phyloP scores from a whole-genome alignment of 2,797 vertebrate species.

The Tragelaphus eurycerus region DNA sequence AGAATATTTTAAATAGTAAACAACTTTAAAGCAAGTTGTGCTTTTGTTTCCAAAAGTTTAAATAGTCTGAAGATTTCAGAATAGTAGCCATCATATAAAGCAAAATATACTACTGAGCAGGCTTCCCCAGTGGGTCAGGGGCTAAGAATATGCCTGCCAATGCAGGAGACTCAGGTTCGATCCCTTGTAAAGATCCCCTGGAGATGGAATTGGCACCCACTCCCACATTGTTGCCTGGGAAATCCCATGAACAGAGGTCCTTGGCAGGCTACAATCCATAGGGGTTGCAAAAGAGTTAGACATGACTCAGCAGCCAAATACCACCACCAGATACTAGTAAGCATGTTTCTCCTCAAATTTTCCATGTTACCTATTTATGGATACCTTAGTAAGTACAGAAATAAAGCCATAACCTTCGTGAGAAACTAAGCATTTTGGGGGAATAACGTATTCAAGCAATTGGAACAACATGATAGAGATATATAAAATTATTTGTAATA shows the following conservation, averaged over 20 bases:
- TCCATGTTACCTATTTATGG: background rate
- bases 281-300: background rate
- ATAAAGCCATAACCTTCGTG: background rate
- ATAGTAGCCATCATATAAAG: background rate
- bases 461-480: background rate
- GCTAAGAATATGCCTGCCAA: background rate
- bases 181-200: background rate
- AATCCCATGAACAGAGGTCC: background rate
- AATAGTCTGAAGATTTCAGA: constrained; percentile 8
- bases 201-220: background rate
- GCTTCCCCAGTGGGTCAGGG: background rate
- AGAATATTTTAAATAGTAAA: background rate
- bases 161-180: background rate
- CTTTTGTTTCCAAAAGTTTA: constrained; percentile 7
- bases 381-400: background rate
- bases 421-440: background rate
- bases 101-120: background rate
- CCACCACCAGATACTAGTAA: background rate
- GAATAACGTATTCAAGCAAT: background rate
- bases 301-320: background rate
- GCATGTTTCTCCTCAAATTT: background rate
- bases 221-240: background rate
- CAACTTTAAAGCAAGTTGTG: constrained; percentile 3
- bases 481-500: background rate
- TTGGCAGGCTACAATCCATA: background rate